Percentiles rank a stretch among this genome's conserved stretches.
phyloP scores from a whole-genome alignment of 2,113 vertebrate genomes.

The Xiphophorus couchianus region DNA sequence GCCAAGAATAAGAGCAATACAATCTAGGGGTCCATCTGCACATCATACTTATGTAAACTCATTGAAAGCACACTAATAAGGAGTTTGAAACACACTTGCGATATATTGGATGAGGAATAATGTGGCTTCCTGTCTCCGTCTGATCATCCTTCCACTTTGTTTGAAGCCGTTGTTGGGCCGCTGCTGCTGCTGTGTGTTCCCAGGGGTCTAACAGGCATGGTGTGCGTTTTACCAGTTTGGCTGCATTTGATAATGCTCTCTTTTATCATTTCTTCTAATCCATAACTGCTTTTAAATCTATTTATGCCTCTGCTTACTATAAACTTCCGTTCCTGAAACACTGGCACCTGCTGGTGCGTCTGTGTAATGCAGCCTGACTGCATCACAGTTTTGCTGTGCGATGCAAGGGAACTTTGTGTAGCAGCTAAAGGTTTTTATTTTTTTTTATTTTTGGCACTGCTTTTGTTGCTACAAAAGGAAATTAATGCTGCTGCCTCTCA shows the following conservation, averaged over 20 bases:
- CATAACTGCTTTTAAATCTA: background rate
- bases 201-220: constrained; percentile 44
- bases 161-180: constrained; percentile 29
- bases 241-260: background rate
- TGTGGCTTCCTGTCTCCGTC: constrained; percentile 17
- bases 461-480: constrained; percentile 7
- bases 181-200: constrained; percentile 60
- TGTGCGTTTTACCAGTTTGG: background rate
- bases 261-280: background rate
- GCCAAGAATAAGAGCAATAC: background rate
- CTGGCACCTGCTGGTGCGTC: constrained; percentile 45
- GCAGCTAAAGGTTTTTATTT: background rate
- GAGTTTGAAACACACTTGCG: background rate
- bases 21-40: background rate
- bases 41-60: background rate
- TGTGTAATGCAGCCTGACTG: constrained; percentile 9
- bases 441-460: constrained; percentile 5
- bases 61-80: background rate
- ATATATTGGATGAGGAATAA: constrained; percentile 41
- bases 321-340: background rate
- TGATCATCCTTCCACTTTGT: constrained; percentile 9
- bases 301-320: background rate
- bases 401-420: constrained; percentile 14
- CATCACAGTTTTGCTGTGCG: constrained; percentile 1
- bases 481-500: constrained; percentile 3